Evolutionary conservation across 53 echinoderm and acorn worm genomes (phyloP), one percentile per base, ranked within the genome.

Genomic region (Crossaster papposus): DNA sequence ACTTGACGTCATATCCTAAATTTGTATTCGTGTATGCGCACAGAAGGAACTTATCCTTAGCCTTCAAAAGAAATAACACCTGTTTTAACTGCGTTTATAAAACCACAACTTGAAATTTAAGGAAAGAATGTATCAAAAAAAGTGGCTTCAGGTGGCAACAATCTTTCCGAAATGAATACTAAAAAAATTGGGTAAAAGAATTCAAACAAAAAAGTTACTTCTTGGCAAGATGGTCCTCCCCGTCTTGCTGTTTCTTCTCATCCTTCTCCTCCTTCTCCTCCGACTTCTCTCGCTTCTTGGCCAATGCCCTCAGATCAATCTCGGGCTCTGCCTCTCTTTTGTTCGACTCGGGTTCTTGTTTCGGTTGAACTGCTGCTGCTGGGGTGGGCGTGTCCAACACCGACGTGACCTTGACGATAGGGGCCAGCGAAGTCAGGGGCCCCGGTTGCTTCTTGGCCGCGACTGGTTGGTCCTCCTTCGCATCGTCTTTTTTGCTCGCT

Each of bases 231-330:
- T 36, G 89, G 34, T 84, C 64, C 64, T 83, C 70, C 17, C 71
- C 75, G 30, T 91, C 94, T 35, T 89, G 51, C 63, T 85, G 77
- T 79, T 75, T 80, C 30, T 85, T 77, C 26, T 91, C 84, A 12
- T 84, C 91, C 32, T 84, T 79, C 54, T 84, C 91, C 32, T 84
- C 85, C 54, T 83, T 71, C 53, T 78, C 70, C 71, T 70, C 83
- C 35, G 30, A 63, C 75, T 36, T 82, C 78, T 92, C 82, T 62
- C 79, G 68, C 72, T 89, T 82, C 65, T 83, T 79, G 17, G 81
- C 89, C 70, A 82, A 65, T 50, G 76, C 78, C 63, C 76, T 83
- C 73, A 64, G 36, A 51, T 89, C 84, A 12, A 91, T 62, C 68
- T 91, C 65, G 1, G 65, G 83, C 52, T 83, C 91, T 7, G 63